Conservation (phyloP, 2,888 invertebrate species). For the Zelleria hepariella region DNA sequence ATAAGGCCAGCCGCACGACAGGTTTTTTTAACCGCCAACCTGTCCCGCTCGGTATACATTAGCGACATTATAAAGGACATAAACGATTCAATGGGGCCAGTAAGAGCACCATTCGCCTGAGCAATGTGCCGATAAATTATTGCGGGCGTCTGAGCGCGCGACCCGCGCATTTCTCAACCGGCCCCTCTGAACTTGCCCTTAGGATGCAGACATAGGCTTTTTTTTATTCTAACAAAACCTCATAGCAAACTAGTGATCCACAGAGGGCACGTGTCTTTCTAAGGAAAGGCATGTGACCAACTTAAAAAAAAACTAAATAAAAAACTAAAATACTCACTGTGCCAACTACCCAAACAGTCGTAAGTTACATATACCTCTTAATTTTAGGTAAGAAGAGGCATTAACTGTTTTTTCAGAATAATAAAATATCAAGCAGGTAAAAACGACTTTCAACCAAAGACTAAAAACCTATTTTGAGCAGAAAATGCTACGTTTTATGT, state of each 20-base stretch:
- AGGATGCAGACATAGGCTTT: not conserved
- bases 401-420: too few relatives aligned
- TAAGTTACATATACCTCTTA: too few relatives aligned
- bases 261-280: too few relatives aligned
- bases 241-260: not conserved
- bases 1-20: not conserved
- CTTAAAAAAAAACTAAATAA: too few relatives aligned
- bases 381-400: too few relatives aligned
- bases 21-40: not conserved
- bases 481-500: too few relatives aligned
- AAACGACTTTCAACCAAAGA: too few relatives aligned
- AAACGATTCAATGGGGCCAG: constrained; percentile 27
- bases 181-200: not conserved
- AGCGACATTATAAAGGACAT: constrained; percentile 27
- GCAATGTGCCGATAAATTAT: constrained; percentile 48
- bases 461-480: too few relatives aligned
- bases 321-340: too few relatives aligned
- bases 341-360: too few relatives aligned
- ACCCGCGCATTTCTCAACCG: constrained; percentile 38
- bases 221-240: not conserved
- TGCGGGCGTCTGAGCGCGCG: constrained; percentile 20
- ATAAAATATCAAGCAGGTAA: too few relatives aligned
- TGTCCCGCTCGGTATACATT: constrained; percentile 6
- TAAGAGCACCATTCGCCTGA: constrained; percentile 46
- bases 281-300: too few relatives aligned